Percentiles rank a stretch among this genome's conserved stretches.
Evolutionary conservation across 2,113 vertebrate species (phyloP).

Genomic region (Tringa solitaria): DNA sequence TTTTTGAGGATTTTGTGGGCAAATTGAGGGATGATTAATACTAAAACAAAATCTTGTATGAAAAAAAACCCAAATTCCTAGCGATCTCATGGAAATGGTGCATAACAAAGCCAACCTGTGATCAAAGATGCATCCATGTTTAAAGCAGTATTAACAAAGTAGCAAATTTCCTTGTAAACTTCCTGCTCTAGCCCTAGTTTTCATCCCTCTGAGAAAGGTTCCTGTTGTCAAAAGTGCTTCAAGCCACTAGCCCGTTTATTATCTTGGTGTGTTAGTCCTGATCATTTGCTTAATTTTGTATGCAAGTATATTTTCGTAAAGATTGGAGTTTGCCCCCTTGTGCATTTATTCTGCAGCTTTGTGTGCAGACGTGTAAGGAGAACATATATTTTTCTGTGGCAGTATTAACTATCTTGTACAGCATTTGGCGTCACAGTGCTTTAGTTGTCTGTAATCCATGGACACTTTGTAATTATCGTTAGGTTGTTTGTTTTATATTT

Average conservation of each 20-base stretch:
- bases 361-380: not conserved
- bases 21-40: not conserved
- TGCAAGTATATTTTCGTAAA: not conserved
- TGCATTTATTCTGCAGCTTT: not conserved
- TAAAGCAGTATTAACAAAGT: not conserved
- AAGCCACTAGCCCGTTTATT: not conserved
- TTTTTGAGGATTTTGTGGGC: not conserved
- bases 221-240: not conserved
- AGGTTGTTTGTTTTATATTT: not conserved
- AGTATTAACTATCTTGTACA: not conserved
- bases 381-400: accelerated
- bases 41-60: not conserved
- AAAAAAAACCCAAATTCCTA: not conserved
- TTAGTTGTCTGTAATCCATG: not conserved
- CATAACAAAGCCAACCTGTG: accelerated
- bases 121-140: not conserved
- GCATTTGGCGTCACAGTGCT: not conserved
- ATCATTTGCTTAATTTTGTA: not conserved
- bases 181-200: not conserved
- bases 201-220: not conserved
- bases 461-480: not conserved
- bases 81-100: not conserved
- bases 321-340: not conserved
- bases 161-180: not conserved
- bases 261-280: not conserved